Conservation (phyloP, 92 coral and sea anemone species). For the Scolanthus callimorphus region DNA sequence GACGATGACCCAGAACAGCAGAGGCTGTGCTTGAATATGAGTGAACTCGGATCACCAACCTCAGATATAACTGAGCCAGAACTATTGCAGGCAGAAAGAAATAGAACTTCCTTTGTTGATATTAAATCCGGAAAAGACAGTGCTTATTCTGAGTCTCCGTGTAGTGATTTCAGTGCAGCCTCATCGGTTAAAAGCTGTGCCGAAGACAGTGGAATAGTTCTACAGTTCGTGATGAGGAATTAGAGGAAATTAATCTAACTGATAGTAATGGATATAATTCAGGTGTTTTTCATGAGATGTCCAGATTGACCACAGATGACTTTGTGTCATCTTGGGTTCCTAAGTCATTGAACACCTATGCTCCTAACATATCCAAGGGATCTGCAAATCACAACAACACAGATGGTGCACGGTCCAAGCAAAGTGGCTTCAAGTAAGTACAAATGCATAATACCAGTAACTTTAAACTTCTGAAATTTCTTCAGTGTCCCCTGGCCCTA, state of each 20-base stretch:
- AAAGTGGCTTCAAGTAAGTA: constrained; percentile 57
- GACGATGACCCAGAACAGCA: too few relatives aligned
- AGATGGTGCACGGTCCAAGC: constrained; percentile 26
- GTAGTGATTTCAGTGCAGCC: constrained; percentile 82
- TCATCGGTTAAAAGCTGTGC: constrained; percentile 86
- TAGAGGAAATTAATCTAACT: constrained; percentile 90
- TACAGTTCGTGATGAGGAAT: constrained; percentile 89
- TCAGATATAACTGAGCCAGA: constrained; percentile 36
- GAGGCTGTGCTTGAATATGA: neutral
- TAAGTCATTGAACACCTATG: constrained; percentile 66
- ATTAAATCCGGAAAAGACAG: constrained; percentile 38
- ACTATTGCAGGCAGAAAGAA: constrained; percentile 6
- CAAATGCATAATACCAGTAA: too few relatives aligned
- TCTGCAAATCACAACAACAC: neutral
- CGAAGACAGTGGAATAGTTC: constrained; percentile 97
- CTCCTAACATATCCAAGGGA: constrained; percentile 37
- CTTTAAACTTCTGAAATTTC: too few relatives aligned
- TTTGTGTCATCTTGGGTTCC: constrained; percentile 78
- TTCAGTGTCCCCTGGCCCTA: too few relatives aligned
- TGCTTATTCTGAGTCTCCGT: constrained; percentile 69
- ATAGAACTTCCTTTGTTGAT: neutral
- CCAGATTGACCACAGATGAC: constrained; percentile 57
- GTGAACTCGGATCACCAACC: constrained; percentile 26
- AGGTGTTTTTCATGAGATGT: constrained; percentile 66
- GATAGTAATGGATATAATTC: constrained; percentile 54